Base-by-base conservation (phyloP, 2,888 invertebrate genomes). In the Dasysyrphus tricinctus region DNA sequence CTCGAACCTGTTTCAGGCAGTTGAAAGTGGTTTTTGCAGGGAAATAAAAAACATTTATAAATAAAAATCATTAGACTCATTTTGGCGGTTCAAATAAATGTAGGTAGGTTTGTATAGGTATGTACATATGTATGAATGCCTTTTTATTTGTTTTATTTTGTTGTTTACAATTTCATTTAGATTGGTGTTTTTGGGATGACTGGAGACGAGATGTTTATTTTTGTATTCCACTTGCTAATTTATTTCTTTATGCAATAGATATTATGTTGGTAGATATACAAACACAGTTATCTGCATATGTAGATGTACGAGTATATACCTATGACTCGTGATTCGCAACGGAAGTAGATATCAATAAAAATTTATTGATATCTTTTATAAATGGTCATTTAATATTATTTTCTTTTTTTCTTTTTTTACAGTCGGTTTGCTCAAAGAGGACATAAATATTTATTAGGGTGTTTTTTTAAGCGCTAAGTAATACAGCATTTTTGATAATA, bases 1-100 rank as follows among this genome's bases (percentile, higher is more conserved):
- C n/a, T n/a, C n/a, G 16, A 79, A 67, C 73, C 49, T 57, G 79
- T 67, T 80, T 51, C 1, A 12, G 39, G 19, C 73, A 54, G 44
- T 34, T 37, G 44, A 39, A 69, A 59, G 42, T 78, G 59, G 16
- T 51, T 34, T 34, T 51, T 12, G 12, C 12, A 14, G 37, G 19
- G 1, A 19, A 44, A 65, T 32, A 47, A n/a, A 0, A 44, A 65
- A 65, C 32, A n/a, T 0, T 6, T 9, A 32, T 29, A 54, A n/a
- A n/a, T 29, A 14, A 54, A 54, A 54, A 54, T 32, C 54, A 29
- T 29, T 8, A 29, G n/a, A 14, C 16, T 16, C 16, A 11, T 24
- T 47, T 47, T 65, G 47, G 65, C 42, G n/a, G n/a, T 32, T 47
- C 1, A 19, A 39, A 19, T 9, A 12, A 32, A n/a, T 24, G 24